Evolutionary conservation across 2,888 invertebrate species (phyloP).

Genomic region (Cheilosia vulpina): DNA sequence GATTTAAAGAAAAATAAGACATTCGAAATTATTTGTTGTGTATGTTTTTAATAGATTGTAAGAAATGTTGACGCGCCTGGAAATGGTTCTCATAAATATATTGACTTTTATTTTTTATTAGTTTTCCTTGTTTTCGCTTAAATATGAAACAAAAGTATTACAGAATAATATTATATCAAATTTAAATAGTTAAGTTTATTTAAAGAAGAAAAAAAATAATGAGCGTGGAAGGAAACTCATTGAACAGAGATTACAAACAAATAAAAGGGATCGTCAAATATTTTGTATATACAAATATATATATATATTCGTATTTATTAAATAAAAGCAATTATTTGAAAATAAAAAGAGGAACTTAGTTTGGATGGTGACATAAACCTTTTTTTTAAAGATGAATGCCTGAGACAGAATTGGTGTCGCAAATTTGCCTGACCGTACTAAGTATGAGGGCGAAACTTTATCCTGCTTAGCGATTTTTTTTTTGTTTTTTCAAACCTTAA

Average conservation of each 20-base stretch:
- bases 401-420: too few relatives aligned
- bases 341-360: neutral
- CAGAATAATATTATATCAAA: neutral
- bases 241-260: slow-evolving; percentile 32
- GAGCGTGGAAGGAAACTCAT: slow-evolving; percentile 3
- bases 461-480: too few relatives aligned
- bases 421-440: too few relatives aligned
- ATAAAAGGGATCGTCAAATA: slow-evolving; percentile 61
- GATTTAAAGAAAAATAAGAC: neutral
- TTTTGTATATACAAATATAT: slow-evolving; percentile 72
- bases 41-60: slow-evolving; percentile 47
- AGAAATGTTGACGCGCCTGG: slow-evolving; percentile 7
- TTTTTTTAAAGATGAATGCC: neutral
- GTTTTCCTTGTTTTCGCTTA: slow-evolving; percentile 1
- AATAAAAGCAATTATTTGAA: slow-evolving; percentile 50
- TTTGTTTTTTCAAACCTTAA: too few relatives aligned
- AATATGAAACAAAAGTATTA: slow-evolving; percentile 21
- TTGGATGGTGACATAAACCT: neutral
- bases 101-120: neutral
- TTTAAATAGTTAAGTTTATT: slow-evolving; percentile 44
- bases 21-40: slow-evolving; percentile 9
- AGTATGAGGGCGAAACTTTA: too few relatives aligned
- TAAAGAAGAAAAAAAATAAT: neutral
- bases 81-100: slow-evolving; percentile 29
- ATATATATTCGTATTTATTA: slow-evolving; percentile 61